Percentiles rank a stretch among this genome's conserved stretches.
These are phyloP conservation scores for Eristalis pertinax DNA, from an alignment of 2,888 invertebrate species.

Conservation along the genomic window DNA sequence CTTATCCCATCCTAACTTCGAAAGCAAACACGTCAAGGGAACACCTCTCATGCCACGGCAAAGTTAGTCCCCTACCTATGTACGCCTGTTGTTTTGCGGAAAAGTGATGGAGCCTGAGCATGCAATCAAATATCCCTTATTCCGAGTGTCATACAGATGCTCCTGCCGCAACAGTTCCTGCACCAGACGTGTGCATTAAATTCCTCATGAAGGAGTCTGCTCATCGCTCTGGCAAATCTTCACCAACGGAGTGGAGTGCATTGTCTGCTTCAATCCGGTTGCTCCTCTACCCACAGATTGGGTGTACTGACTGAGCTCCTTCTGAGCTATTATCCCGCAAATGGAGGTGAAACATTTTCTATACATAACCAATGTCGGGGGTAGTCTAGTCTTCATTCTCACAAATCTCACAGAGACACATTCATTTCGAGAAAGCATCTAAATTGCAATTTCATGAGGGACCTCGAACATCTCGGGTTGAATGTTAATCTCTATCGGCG, in stretches of 20 bases:
- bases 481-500: slow-evolving; percentile 29
- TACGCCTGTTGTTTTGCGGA: too few relatives aligned
- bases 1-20: too few relatives aligned
- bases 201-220: not conserved
- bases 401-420: slow-evolving; percentile 31
- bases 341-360: not conserved
- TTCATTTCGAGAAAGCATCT: slow-evolving; percentile 25
- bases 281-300: not conserved
- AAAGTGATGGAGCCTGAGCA: too few relatives aligned
- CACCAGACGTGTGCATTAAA: not conserved
- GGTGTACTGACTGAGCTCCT: not conserved
- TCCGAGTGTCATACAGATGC: not conserved
- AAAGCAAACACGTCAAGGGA: too few relatives aligned
- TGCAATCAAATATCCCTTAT: not conserved
- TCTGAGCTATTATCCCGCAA: not conserved
- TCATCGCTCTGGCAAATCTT: not conserved
- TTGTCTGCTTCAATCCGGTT: not conserved
- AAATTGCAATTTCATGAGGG: slow-evolving; percentile 49
- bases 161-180: not conserved
- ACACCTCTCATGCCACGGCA: too few relatives aligned
- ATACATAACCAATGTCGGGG: not conserved
- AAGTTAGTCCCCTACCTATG: too few relatives aligned
- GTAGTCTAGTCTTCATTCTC: slow-evolving; percentile 29
- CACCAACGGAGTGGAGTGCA: not conserved
- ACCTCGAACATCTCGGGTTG: slow-evolving; percentile 20